These are phyloP conservation scores for Pterophyllum scalare DNA, from an alignment of 2,113 vertebrate genomes.

Conservation along the genomic window DNA sequence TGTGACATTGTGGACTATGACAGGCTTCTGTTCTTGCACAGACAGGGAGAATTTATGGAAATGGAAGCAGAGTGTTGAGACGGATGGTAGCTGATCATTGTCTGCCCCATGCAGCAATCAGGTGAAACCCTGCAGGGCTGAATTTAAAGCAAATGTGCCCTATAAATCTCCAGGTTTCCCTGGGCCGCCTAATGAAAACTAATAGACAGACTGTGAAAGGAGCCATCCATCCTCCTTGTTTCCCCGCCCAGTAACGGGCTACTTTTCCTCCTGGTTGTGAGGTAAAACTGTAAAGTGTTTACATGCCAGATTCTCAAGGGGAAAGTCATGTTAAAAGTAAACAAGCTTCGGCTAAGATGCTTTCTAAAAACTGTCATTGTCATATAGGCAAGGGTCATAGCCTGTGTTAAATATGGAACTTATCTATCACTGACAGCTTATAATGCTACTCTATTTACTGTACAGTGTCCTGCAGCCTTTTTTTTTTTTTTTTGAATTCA, in stretches of 20 bases:
- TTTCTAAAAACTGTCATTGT: constrained; percentile 39
- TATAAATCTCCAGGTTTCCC: constrained; percentile 80
- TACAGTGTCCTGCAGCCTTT: background rate
- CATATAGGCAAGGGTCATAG: constrained; percentile 17
- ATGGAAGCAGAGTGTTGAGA: constrained; percentile 67
- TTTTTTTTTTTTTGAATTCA: background rate
- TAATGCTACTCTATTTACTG: background rate
- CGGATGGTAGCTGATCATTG: constrained; percentile 73
- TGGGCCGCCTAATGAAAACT: constrained; percentile 81
- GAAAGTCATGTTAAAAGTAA: constrained; percentile 57
- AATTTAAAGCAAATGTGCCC: constrained; percentile 80
- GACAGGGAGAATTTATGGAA: constrained; percentile 77
- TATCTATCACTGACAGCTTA: constrained; percentile 6
- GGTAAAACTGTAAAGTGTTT: constrained; percentile 59
- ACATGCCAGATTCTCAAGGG: constrained; percentile 51
- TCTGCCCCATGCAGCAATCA: constrained; percentile 76
- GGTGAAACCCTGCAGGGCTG: constrained; percentile 76
- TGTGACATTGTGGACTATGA: constrained; percentile 73
- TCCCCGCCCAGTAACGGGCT: constrained; percentile 56
- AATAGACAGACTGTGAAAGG: constrained; percentile 78
- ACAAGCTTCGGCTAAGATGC: constrained; percentile 43
- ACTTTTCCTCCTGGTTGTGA: constrained; percentile 51
- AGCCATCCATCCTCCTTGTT: constrained; percentile 76
- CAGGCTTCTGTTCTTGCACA: constrained; percentile 62
- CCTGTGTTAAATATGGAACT: constrained; percentile 16